Evolutionary conservation across 2,797 vertebrate genomes (phyloP), one percentile per base, ranked within the genome.

Genomic region (Diplodus sargus): DNA sequence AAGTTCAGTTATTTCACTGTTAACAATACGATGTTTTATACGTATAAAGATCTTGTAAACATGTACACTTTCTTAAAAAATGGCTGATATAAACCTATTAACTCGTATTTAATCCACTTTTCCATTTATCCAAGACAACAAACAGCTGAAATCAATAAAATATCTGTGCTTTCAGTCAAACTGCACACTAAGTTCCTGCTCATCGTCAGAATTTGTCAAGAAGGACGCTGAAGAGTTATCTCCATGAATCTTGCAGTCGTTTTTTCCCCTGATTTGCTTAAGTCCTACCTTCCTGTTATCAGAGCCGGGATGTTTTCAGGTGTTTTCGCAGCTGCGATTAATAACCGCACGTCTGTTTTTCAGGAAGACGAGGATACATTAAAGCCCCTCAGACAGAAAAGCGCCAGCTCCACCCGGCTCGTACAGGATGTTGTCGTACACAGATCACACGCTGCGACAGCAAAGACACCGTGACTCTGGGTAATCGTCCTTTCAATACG

Each of bases 391-490:
- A 60, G 53, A 68, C 71, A 75, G 14, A 73, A 73, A 56, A 53
- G 23, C 25, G 70, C 54, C 30, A 70, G 74, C 82, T 53, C 42
- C 34, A 7, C 30, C 5, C 14, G 47, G 84, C 87, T 81, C 68
- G 53, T 51, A 51, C 82, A 87, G 85, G 89, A 90, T 78, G 84
- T 83, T 79, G 84, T 85, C 39, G 82, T 58, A 84, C 85, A 76
- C 72, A n/a, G 75, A 79, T 87, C 86, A 39, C 91, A 86, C 18
- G 83, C 84, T 86, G 82, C 10, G 84, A 82, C 73, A 13, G 74
- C 39, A 59, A 86, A 84, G 75, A 60, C 10, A 83, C 82, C 68
- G 70, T 78, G 84, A 86, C 85, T 85, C 77, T 23, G 51, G 9
- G 64, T 81, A 82, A 82, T 60, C 39, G 60, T 70, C 45, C 28